Evolutionary conservation across 1,140 invertebrate genomes (phyloP).

Genomic region (Mizuhopecten yessoensis): DNA sequence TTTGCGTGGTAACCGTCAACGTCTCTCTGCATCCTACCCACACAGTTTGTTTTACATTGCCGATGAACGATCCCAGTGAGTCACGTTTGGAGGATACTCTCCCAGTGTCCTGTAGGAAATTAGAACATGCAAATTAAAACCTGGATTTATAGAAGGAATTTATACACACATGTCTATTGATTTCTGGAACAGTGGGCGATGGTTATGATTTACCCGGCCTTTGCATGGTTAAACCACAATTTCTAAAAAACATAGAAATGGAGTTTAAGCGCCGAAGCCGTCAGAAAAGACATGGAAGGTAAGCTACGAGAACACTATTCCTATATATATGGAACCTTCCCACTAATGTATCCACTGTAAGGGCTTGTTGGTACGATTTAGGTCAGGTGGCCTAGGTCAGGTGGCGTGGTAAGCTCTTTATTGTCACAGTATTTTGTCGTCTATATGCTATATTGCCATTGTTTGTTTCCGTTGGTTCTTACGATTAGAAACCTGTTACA

Average conservation of each 20-base stretch:
- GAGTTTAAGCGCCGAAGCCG: conserved; percentile 13
- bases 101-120: not conserved
- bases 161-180: not conserved
- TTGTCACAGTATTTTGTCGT: not conserved
- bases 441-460: too few relatives aligned
- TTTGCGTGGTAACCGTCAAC: conserved; percentile 37
- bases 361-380: not conserved
- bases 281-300: not conserved
- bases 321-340: not conserved
- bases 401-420: not conserved
- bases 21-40: not conserved
- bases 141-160: conserved; percentile 3
- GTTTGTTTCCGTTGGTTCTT: not conserved
- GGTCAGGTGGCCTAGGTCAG: not conserved
- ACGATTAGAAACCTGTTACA: not conserved
- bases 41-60: conserved; percentile 16
- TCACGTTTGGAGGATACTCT: not conserved
- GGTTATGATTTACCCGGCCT: not conserved
- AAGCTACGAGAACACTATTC: not conserved
- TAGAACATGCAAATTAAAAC: conserved; percentile 20
- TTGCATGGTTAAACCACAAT: conserved; percentile 8
- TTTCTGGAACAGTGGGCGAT: not conserved
- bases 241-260: conserved; percentile 14
- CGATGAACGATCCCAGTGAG: not conserved
- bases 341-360: not conserved